Evolutionary conservation across 2,797 vertebrate genomes (phyloP), one percentile per base, ranked within the genome.

Genomic region (Rallus crepitans): DNA sequence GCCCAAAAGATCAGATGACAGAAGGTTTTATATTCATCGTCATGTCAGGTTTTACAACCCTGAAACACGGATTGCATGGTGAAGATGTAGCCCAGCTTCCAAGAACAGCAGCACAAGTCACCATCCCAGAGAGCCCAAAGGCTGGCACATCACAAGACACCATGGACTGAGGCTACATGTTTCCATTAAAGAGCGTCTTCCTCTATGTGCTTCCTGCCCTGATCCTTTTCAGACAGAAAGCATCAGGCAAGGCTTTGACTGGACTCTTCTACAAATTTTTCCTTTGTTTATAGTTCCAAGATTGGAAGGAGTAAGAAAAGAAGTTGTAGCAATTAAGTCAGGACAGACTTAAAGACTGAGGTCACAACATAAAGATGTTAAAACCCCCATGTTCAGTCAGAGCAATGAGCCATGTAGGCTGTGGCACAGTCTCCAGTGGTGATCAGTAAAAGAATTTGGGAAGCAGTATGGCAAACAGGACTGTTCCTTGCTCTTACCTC

Each of bases 91-190:
- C 55, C 20, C 31, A 55, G 4, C 13, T 57, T 31, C 42, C 31
- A 63, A 20, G 59, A 80, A 31, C 19, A 69, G 42, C 88, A 78
- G 59, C 48, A 55, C 42, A 75, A 59, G 37, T 24, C 72, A 56
- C 8, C 39, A 56, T 6, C 15, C 16, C 55, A 40, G 52, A 53
- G 33, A 76, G n/a, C 45, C 55, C 40, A 55, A 60, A 52, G 68
- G 25, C 23, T 35, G 30, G 28, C 27, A 79, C 14, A 12, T 53
- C 73, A 53, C 57, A 71, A 70, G 61, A 42, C 45, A 48, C 4
- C 35, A 75, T 2, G 12, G 31, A 65, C 52, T 19, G 23, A 57
- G 12, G 39, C 40, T 56, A 12, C 0, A 0, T 15, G 16, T 31
- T 82, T 75, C 48, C 28, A 33, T 6, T 21, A 24, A 45, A 56